Evolutionary conservation across 2,113 vertebrate genomes (phyloP).

Genomic region (Pontoporia blainvillei): DNA sequence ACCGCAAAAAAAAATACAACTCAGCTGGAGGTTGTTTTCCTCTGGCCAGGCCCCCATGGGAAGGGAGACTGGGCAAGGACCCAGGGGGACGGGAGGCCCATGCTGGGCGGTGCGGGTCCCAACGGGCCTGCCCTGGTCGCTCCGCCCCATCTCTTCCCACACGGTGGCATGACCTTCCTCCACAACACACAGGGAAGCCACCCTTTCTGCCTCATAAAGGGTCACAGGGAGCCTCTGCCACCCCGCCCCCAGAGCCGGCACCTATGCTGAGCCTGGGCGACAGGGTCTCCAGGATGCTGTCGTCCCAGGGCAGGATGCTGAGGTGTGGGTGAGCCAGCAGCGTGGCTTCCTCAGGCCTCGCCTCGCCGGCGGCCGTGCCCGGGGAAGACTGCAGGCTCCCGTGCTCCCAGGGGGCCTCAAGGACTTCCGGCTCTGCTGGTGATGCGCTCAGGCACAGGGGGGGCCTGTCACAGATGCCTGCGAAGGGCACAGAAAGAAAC

Average conservation of each 20-base stretch:
- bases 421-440: not conserved
- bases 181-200: not conserved
- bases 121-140: accelerated
- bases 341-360: slow-evolving; percentile 3
- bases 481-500: not conserved
- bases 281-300: slow-evolving; percentile 80
- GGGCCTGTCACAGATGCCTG: slow-evolving; percentile 84
- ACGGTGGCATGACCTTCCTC: accelerated
- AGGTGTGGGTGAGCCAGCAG: slow-evolving; percentile 71
- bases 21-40: not conserved
- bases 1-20: no score
- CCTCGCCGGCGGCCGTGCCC: not conserved
- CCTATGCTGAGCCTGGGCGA: slow-evolving; percentile 86
- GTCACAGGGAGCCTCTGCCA: accelerated
- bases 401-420: slow-evolving; percentile 46
- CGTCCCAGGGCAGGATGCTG: slow-evolving; percentile 85
- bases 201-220: not conserved
- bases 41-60: not conserved
- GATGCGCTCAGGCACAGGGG: slow-evolving; percentile 62
- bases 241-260: not conserved
- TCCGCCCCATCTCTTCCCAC: accelerated
- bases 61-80: not conserved
- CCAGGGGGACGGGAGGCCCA: not conserved
- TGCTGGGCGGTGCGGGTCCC: not conserved
- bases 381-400: accelerated